These are phyloP conservation scores for Cryptocephalus primarius DNA, from an alignment of 2,888 invertebrate genomes.

Conservation along the genomic window DNA sequence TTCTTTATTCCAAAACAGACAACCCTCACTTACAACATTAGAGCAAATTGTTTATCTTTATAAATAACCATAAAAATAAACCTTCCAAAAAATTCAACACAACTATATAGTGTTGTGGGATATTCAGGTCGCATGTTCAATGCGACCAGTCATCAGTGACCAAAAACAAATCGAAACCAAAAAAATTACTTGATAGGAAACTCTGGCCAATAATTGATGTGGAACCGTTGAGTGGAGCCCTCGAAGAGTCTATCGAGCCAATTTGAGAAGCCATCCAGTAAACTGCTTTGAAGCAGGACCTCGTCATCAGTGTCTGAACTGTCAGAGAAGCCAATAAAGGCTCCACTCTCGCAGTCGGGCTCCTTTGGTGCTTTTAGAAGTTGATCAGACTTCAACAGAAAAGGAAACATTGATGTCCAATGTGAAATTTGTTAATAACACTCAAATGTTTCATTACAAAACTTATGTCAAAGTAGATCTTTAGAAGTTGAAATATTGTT, in stretches of 20 bases:
- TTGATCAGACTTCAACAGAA: not conserved
- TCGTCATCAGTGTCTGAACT: conserved; percentile 50
- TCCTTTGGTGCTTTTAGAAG: not conserved
- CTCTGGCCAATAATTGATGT: conserved; percentile 98
- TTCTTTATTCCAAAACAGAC: no score
- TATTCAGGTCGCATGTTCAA: not conserved
- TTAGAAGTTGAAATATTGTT: no score
- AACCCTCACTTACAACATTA: no score
- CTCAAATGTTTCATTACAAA: no score
- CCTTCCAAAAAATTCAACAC: no score
- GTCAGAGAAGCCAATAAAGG: conserved; percentile 71
- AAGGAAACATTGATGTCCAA: no score
- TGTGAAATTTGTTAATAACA: no score
- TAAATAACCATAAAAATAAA: no score
- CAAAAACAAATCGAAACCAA: not conserved
- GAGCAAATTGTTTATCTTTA: no score
- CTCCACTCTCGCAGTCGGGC: conserved; percentile 65
- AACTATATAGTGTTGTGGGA: no score
- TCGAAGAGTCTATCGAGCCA: conserved; percentile 97
- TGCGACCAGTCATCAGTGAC: not conserved
- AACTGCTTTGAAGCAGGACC: conserved; percentile 40
- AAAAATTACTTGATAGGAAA: conserved; percentile 65
- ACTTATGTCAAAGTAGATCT: no score
- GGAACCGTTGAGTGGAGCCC: conserved; percentile 89
- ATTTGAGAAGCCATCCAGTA: conserved; percentile 84